phyloP scores from a whole-genome alignment of 2,797 vertebrate genomes.

The Triplophysa bombifrons region DNA sequence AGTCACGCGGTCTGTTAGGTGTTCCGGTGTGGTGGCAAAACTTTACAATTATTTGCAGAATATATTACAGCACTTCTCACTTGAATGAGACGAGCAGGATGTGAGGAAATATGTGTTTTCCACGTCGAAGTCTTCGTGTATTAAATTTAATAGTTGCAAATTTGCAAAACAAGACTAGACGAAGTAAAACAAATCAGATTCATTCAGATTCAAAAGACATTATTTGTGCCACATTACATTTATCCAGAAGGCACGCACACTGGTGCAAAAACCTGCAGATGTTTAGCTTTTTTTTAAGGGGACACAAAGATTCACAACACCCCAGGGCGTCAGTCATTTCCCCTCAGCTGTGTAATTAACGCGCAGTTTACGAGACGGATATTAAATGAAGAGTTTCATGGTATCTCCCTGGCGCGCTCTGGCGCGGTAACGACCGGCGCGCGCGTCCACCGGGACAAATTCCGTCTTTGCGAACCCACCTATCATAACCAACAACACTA shows the following conservation, averaged over 20 bases:
- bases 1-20: neutral
- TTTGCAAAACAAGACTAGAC: neutral
- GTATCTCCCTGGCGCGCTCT: conserved; percentile 62
- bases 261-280: conserved; percentile 26
- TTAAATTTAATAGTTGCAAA: neutral
- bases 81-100: too few relatives aligned
- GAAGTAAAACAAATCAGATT: neutral
- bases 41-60: neutral
- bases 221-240: neutral
- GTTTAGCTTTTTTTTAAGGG: conserved; percentile 23
- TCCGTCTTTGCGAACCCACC: conserved; percentile 50
- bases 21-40: neutral
- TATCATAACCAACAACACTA: conserved; percentile 56
- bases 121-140: too few relatives aligned
- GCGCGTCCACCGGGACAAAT: conserved; percentile 28
- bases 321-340: conserved; percentile 44
- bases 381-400: conserved; percentile 57
- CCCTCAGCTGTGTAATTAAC: conserved; percentile 57
- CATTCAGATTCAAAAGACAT: neutral
- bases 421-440: conserved; percentile 66
- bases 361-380: conserved; percentile 66
- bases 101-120: too few relatives aligned
- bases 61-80: neutral
- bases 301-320: conserved; percentile 27
- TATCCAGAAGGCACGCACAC: neutral